Evolutionary conservation across 2,888 invertebrate species (phyloP).

Genomic region (Dryocosmus kuriphilus): DNA sequence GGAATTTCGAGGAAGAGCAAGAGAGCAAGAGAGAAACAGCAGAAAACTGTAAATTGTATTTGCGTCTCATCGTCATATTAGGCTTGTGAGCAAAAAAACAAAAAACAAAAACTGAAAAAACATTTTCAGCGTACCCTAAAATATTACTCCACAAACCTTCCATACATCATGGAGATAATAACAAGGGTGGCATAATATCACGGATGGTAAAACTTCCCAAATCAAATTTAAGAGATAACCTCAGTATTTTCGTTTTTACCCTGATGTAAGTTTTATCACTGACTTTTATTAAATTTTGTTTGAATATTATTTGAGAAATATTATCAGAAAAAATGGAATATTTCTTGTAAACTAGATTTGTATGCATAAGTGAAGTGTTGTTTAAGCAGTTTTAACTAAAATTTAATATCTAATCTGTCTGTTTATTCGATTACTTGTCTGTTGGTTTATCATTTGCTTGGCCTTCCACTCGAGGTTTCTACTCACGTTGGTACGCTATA

Average conservation of each 20-base stretch:
- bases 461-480: not conserved
- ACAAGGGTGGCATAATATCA: conserved; percentile 3
- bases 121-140: conserved; percentile 52
- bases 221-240: not conserved
- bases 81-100: too few species aligned
- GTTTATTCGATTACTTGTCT: not conserved
- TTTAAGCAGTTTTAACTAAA: not conserved
- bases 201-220: conserved; percentile 4
- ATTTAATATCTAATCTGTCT: not conserved
- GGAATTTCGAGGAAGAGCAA: not conserved
- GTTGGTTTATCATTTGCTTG: not conserved
- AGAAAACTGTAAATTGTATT: conserved; percentile 59
- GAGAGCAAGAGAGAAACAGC: conserved; percentile 46
- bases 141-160: conserved; percentile 40
- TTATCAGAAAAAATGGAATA: too few species aligned
- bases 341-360: not conserved
- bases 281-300: not conserved
- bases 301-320: too few species aligned
- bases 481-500: conserved; percentile 1
- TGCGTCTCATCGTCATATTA: conserved; percentile 44
- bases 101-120: conserved; percentile 44
- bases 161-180: conserved; percentile 21
- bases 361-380: too few species aligned
- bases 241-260: not conserved
- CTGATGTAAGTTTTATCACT: not conserved